A percentile compares a stretch with the other conserved stretches of the same genome.
phyloP scores from a whole-genome alignment of 2,113 vertebrate species.

The Chaenogobius annularis region DNA sequence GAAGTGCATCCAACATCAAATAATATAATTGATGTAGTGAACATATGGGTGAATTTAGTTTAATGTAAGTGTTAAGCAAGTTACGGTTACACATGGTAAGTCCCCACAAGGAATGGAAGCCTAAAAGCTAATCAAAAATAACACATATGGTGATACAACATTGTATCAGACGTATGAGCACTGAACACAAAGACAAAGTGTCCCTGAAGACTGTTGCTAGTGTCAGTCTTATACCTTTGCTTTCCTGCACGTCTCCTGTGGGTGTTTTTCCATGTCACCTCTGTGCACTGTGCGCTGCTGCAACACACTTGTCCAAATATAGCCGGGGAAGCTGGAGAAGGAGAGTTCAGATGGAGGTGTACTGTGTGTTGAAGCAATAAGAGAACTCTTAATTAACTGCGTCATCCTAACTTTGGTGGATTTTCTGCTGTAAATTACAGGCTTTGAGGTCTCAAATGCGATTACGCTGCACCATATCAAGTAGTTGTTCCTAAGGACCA shows the following conservation, averaged over 20 bases:
- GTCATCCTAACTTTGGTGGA: conserved; percentile 18
- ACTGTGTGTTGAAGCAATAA: conserved; percentile 12
- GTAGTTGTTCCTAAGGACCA: conserved; percentile 5
- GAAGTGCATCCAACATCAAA: not conserved
- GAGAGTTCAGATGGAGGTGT: conserved; percentile 11
- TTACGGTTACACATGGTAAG: not conserved
- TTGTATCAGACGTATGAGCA: conserved; percentile 1
- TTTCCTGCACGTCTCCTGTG: conserved; percentile 12
- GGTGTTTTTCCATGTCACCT: conserved; percentile 27
- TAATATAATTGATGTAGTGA: not conserved
- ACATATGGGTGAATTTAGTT: not conserved
- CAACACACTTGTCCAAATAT: conserved; percentile 42
- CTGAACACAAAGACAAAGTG: not conserved
- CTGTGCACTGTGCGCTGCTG: conserved; percentile 1
- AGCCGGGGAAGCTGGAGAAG: conserved; percentile 14
- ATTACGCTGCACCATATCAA: conserved; percentile 16
- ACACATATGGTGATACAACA: not conserved
- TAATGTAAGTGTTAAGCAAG: not conserved
- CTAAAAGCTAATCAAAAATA: too few species aligned
- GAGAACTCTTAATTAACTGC: conserved; percentile 25
- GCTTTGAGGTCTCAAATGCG: conserved; percentile 1
- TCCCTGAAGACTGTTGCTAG: conserved; percentile 22
- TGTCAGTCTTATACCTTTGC: conserved; percentile 12
- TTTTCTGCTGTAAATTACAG: not conserved
- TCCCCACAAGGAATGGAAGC: too few species aligned